Percentiles rank a stretch among this genome's conserved stretches.
phyloP scores from a whole-genome alignment of 2,113 vertebrate genomes.

The Caretta caretta region DNA sequence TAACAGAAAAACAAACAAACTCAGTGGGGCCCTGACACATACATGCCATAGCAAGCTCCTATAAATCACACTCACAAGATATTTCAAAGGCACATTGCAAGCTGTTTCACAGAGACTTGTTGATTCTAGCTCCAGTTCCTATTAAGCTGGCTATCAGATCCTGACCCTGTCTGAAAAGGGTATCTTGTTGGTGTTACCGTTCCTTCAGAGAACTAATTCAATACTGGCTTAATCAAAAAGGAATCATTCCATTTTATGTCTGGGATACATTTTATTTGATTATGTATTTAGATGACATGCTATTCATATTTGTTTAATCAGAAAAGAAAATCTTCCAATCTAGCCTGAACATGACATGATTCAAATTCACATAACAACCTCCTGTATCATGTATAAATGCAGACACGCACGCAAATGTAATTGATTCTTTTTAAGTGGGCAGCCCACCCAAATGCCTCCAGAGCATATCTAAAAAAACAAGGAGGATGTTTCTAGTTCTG shows the following conservation, averaged over 20 bases:
- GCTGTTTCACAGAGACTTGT: conserved; percentile 48
- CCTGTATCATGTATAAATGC: background rate
- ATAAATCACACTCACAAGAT: conserved; percentile 64
- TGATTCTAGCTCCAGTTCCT: conserved; percentile 55
- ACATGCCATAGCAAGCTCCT: conserved; percentile 35
- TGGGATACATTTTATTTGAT: background rate
- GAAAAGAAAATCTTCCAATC: background rate
- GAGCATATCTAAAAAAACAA: background rate
- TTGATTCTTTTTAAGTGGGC: background rate
- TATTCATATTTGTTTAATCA: background rate
- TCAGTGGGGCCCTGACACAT: conserved; percentile 12
- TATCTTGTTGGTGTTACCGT: background rate
- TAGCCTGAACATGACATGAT: background rate
- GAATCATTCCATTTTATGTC: background rate
- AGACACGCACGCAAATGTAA: background rate
- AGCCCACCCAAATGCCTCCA: background rate
- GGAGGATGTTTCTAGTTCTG: background rate
- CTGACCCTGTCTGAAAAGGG: background rate
- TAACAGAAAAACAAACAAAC: conserved; percentile 63
- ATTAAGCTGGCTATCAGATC: background rate
- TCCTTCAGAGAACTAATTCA: background rate
- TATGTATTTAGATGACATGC: background rate
- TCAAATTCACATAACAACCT: background rate
- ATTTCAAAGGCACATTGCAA: conserved; percentile 71
- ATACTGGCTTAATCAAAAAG: background rate